These are phyloP conservation scores for Manduca sexta DNA, from an alignment of 1,140 invertebrate genomes.

Conservation along the genomic window DNA sequence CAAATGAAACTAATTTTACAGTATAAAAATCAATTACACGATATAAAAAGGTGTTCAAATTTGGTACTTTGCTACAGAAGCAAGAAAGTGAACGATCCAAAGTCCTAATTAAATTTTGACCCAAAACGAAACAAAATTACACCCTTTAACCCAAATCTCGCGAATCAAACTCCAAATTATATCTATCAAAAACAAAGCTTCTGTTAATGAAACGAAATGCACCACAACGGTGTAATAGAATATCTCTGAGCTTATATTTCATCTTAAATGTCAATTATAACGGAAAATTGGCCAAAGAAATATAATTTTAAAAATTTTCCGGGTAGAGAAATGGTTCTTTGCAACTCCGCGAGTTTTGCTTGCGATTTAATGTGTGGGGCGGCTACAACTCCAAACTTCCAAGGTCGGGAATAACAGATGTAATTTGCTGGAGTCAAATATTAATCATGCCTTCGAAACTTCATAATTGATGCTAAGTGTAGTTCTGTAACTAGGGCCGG, in stretches of 20 bases:
- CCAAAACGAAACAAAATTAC: no score
- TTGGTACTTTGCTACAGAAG: no score
- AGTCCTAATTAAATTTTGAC: no score
- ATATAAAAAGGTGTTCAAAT: no score
- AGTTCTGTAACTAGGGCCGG: no score
- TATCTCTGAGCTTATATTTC: conserved; percentile 10
- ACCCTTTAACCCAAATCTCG: no score
- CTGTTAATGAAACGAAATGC: conserved; percentile 3
- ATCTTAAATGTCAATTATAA: conserved; percentile 20
- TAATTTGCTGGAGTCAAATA: no score
- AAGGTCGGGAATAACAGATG: conserved; percentile 7
- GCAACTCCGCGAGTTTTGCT: conserved; percentile 15
- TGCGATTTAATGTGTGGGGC: background rate
- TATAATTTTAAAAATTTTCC: conserved; percentile 20
- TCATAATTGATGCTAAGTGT: no score
- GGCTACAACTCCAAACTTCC: conserved; percentile 8
- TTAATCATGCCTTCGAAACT: no score
- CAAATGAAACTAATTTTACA: no score
- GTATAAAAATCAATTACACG: no score
- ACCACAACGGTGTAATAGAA: background rate
- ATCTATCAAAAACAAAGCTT: background rate
- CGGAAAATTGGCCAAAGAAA: conserved; percentile 19
- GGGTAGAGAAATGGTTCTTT: conserved; percentile 20
- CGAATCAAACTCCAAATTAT: background rate
- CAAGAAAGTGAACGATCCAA: no score